These are phyloP conservation scores for Anseranas semipalmata DNA, from an alignment of 2,113 vertebrate species.

Conservation along the genomic window DNA sequence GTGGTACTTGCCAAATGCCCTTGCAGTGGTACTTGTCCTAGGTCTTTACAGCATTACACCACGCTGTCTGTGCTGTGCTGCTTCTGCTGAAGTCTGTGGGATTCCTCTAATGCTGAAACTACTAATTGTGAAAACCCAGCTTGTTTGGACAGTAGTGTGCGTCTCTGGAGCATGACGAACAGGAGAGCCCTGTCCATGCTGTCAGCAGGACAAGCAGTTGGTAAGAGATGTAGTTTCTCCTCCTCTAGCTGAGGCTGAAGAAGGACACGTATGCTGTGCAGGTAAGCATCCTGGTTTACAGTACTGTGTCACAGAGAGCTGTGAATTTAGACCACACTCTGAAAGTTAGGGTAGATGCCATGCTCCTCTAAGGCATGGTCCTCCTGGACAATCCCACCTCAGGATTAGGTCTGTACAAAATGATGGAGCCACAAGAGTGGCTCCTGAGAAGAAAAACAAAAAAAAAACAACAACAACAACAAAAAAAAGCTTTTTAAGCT, in stretches of 20 bases:
- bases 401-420: background rate
- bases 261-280: fast-evolving
- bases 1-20: background rate
- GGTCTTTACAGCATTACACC: background rate
- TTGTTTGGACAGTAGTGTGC: background rate
- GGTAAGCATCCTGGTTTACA: background rate
- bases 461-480: no score
- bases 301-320: fast-evolving
- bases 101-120: background rate
- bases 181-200: background rate
- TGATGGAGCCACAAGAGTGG: background rate
- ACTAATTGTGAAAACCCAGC: background rate
- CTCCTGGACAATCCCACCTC: background rate
- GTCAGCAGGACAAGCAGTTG: background rate
- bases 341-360: background rate
- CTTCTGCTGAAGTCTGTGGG: background rate
- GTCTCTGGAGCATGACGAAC: background rate
- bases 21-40: background rate
- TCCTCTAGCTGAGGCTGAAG: background rate
- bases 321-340: background rate
- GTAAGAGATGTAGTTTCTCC: background rate
- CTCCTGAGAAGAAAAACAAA: background rate
- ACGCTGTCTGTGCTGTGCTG: background rate
- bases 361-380: background rate
- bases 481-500: background rate